These are phyloP conservation scores for Andricus curvator DNA, from an alignment of 2,888 invertebrate species.

Conservation along the genomic window DNA sequence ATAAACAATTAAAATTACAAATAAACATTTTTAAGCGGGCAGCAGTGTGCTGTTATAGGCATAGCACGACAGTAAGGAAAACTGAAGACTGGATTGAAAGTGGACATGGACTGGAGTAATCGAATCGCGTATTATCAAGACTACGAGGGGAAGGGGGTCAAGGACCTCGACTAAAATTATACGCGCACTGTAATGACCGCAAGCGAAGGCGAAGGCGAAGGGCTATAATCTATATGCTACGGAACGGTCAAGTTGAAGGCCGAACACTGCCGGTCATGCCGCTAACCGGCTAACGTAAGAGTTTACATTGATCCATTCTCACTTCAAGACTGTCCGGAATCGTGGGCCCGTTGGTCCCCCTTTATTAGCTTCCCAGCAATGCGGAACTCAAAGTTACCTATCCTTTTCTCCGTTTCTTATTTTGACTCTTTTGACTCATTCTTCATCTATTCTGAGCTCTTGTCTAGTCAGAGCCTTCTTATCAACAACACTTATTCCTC, in stretches of 20 bases:
- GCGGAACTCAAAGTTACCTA: conserved; percentile 61
- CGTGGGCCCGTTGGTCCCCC: neutral
- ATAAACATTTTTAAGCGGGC: neutral
- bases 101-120: neutral
- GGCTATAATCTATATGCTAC: conserved; percentile 41
- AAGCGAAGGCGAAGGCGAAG: conserved; percentile 54
- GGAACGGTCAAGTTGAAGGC: conserved; percentile 73
- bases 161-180: conserved; percentile 65
- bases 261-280: conserved; percentile 55
- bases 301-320: conserved; percentile 4
- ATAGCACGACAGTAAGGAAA: neutral
- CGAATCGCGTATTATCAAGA: conserved; percentile 9
- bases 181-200: conserved; percentile 49
- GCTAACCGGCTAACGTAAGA: neutral
- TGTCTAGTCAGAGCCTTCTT: neutral
- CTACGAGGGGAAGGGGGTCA: conserved; percentile 57
- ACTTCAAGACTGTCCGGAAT: neutral
- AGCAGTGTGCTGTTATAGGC: neutral
- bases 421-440: neutral
- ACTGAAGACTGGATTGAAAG: neutral
- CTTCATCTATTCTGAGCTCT: neutral
- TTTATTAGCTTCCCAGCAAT: conserved; percentile 51
- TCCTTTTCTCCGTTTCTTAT: conserved; percentile 17
- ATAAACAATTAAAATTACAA: neutral
- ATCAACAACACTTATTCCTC: conserved; percentile 15